Evolutionary conservation across 1,140 invertebrate genomes (phyloP).

Genomic region (Pseudomyrmex flavicornis): DNA sequence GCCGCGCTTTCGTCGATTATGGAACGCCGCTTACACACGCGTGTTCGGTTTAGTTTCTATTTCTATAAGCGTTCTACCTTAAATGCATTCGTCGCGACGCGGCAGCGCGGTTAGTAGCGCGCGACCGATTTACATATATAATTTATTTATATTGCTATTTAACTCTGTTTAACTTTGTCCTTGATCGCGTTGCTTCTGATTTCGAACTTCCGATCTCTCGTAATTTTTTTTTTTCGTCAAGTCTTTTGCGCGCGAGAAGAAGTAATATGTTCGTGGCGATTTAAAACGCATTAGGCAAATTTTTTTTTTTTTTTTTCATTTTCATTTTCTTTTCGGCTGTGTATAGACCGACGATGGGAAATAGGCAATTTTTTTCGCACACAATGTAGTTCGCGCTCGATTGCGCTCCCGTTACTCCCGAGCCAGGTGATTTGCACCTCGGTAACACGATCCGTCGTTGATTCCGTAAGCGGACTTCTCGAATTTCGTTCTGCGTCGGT

Average conservation of each 20-base stretch:
- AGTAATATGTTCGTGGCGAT: neutral
- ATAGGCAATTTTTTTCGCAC: neutral
- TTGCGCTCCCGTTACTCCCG: slow-evolving; percentile 57
- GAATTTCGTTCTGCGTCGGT: slow-evolving; percentile 54
- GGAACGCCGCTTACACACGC: neutral
- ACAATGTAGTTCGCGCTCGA: neutral
- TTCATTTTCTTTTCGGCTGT: no score
- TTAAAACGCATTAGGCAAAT: neutral
- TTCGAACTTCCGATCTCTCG: slow-evolving; percentile 10
- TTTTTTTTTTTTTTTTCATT: neutral
- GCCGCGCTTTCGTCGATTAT: neutral
- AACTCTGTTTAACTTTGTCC: slow-evolving; percentile 57
- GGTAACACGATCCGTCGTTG: slow-evolving; percentile 58
- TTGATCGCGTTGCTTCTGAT: slow-evolving; percentile 17
- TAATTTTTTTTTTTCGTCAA: neutral
- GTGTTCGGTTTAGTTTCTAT: slow-evolving; percentile 34
- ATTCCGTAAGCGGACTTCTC: slow-evolving; percentile 44
- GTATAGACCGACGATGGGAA: neutral
- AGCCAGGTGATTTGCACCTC: slow-evolving; percentile 61
- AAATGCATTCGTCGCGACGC: neutral
- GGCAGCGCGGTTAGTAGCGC: slow-evolving; percentile 19
- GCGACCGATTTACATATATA: slow-evolving; percentile 53
- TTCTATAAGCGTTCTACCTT: slow-evolving; percentile 25
- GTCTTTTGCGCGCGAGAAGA: neutral
- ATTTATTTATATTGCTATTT: slow-evolving; percentile 63